Percentiles rank a stretch among this genome's conserved stretches.
Evolutionary conservation across 2,888 invertebrate genomes (phyloP).

Genomic region (Andrena camellia): DNA sequence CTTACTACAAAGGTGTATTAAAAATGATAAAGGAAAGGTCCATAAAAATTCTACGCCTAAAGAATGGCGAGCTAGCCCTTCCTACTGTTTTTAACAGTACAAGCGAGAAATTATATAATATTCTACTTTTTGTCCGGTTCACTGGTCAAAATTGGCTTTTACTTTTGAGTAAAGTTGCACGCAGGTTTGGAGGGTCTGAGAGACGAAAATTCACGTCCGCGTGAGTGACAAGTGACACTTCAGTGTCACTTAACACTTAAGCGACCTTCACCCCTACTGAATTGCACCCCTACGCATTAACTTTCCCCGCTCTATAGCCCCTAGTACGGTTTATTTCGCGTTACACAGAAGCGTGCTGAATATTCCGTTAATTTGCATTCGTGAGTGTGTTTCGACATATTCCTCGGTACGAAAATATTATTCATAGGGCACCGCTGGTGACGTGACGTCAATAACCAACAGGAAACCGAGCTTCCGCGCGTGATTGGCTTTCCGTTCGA

Average conservation of each 20-base stretch:
- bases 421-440: too few relatives aligned
- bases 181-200: background rate
- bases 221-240: constrained; percentile 26
- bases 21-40: too few relatives aligned
- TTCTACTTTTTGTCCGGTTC: background rate
- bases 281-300: constrained; percentile 16
- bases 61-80: too few relatives aligned
- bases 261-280: constrained; percentile 27
- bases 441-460: too few relatives aligned
- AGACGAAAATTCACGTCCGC: background rate
- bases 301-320: background rate
- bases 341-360: background rate
- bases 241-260: constrained; percentile 18
- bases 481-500: too few relatives aligned
- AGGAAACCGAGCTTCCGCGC: too few relatives aligned
- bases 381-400: background rate
- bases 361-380: background rate
- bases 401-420: background rate
- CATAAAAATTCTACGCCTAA: too few relatives aligned
- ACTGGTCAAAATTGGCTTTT: background rate
- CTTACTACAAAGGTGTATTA: too few relatives aligned
- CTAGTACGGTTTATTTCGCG: background rate
- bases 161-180: background rate
- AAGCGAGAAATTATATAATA: background rate
- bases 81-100: background rate